A percentile compares a stretch with the other conserved stretches of the same genome.
These are phyloP conservation scores for Columbina picui DNA, from an alignment of 2,113 vertebrate species.

Conservation along the genomic window DNA sequence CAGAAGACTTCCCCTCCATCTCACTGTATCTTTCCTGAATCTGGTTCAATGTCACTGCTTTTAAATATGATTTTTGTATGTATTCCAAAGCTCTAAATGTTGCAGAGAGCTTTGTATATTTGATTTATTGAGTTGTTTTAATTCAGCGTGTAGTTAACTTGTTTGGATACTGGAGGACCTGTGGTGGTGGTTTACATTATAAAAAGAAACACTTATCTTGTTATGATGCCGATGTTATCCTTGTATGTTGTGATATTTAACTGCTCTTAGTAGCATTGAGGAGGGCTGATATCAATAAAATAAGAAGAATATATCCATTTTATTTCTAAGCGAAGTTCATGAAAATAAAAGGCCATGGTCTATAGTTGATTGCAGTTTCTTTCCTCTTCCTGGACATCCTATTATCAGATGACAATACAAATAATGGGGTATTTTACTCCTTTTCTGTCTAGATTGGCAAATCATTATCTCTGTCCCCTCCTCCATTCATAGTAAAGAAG, in stretches of 20 bases:
- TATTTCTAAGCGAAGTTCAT: conserved; percentile 23
- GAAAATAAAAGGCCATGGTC: background rate
- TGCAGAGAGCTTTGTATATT: background rate
- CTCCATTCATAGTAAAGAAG: background rate
- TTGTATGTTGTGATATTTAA: conserved; percentile 5
- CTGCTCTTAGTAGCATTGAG: background rate
- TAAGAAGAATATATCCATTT: conserved; percentile 8
- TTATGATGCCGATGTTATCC: background rate
- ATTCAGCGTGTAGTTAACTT: background rate
- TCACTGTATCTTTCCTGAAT: background rate
- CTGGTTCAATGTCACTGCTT: background rate
- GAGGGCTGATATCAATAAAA: background rate
- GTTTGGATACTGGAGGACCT: background rate
- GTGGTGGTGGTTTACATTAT: background rate
- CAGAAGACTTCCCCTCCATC: background rate
- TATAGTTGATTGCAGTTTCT: background rate
- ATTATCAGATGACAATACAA: background rate
- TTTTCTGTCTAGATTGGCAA: conserved; percentile 4
- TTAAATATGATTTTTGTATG: background rate
- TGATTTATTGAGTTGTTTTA: conserved; percentile 25
- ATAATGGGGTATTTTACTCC: background rate
- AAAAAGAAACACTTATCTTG: conserved; percentile 6
- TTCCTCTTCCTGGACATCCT: background rate
- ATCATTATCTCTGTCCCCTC: background rate
- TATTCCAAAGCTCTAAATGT: background rate